Percentiles rank a stretch among this genome's conserved stretches.
Conservation (phyloP, 2,797 vertebrate genomes). For the Acipenser oxyrinchus region DNA sequence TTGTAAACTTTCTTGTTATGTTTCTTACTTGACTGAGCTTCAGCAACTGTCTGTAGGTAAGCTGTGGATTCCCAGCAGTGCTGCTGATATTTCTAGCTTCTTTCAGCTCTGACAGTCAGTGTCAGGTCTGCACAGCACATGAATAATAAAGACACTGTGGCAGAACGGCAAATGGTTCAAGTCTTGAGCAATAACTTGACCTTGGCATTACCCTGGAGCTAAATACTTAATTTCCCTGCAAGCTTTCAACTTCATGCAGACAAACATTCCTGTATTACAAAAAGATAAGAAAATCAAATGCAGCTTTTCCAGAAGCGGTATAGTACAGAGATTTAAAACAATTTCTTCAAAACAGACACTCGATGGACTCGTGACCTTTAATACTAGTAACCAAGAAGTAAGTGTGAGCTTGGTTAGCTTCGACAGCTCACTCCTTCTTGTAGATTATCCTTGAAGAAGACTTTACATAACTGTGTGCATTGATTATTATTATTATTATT, state of each 20-base stretch:
- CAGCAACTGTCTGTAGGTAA: too few species aligned
- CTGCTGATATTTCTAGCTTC: background rate
- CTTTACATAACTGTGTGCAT: too few species aligned
- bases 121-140: slow-evolving; percentile 19
- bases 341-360: background rate
- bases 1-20: too few species aligned
- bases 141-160: slow-evolving; percentile 9
- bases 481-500: too few species aligned
- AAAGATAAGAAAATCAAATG: background rate
- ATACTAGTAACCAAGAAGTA: background rate
- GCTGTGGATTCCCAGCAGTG: too few species aligned
- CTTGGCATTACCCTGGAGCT: background rate
- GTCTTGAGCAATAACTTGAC: slow-evolving; percentile 32
- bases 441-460: too few species aligned
- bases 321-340: background rate
- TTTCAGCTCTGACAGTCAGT: slow-evolving; percentile 36
- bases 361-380: background rate
- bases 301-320: background rate
- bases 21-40: too few species aligned
- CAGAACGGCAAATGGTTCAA: slow-evolving; percentile 18
- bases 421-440: too few species aligned
- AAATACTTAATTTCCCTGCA: background rate
- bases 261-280: background rate
- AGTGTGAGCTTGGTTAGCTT: too few species aligned
- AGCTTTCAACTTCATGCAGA: background rate